phyloP scores from a whole-genome alignment of 2,888 invertebrate species.

The Eupithecia inturbata region DNA sequence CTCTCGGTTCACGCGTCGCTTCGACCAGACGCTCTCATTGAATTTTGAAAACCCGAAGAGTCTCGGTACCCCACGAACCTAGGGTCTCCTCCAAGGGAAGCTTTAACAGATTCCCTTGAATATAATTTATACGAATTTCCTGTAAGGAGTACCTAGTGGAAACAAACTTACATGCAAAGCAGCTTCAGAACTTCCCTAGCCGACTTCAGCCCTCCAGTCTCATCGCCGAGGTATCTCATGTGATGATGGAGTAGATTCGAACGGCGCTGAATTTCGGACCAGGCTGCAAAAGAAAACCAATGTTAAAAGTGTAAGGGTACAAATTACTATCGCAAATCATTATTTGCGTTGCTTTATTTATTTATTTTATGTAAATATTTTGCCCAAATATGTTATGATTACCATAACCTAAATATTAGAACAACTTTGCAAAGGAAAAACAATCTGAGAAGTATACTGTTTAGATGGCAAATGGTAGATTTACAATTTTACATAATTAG shows the following conservation, averaged over 20 bases:
- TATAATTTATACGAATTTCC: neutral
- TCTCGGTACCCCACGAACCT: no score
- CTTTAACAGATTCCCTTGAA: neutral
- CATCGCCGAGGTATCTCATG: slow-evolving; percentile 85
- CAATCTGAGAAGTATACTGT: no score
- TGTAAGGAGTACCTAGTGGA: neutral
- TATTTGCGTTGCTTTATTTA: no score
- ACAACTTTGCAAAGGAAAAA: neutral
- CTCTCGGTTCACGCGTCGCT: no score
- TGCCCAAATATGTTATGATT: no score
- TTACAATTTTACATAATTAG: neutral
- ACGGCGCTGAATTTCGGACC: slow-evolving; percentile 81
- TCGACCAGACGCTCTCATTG: no score
- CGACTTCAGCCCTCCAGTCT: slow-evolving; percentile 88
- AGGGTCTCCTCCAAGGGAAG: no score
- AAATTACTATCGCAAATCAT: neutral
- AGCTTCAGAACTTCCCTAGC: slow-evolving; percentile 88
- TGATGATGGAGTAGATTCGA: slow-evolving; percentile 90
- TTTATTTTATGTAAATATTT: no score
- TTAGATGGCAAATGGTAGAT: no score
- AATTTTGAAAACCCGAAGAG: no score
- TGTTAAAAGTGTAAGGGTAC: neutral
- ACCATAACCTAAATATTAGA: no score
- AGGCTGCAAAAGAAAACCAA: slow-evolving; percentile 58
- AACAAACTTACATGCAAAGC: slow-evolving; percentile 84